phyloP scores from a whole-genome alignment of 2,888 invertebrate species.

The Sarcophaga variegata region DNA sequence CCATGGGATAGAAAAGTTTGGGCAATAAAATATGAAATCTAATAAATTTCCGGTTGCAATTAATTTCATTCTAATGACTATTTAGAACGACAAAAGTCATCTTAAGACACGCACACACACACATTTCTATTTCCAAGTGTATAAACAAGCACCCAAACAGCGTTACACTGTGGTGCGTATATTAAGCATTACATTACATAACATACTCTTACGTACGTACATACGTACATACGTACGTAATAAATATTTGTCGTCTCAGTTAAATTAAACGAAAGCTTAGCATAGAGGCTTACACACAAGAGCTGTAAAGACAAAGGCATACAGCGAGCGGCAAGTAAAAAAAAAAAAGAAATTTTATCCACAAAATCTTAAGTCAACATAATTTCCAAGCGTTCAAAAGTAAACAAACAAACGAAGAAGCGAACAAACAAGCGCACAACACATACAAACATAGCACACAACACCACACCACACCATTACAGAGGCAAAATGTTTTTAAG shows the following conservation, averaged over 20 bases:
- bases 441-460: too few species aligned
- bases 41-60: slow-evolving; percentile 72
- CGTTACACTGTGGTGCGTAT: slow-evolving; percentile 1
- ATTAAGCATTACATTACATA: too few species aligned
- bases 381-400: slow-evolving; percentile 71
- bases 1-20: slow-evolving; percentile 66
- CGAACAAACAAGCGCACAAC: too few species aligned
- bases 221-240: slow-evolving; percentile 20
- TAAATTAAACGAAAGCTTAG: too few species aligned
- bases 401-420: slow-evolving; percentile 52
- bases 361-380: slow-evolving; percentile 72
- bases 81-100: slow-evolving; percentile 61
- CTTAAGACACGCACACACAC: slow-evolving; percentile 45
- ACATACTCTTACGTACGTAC: neutral
- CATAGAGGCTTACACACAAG: neutral
- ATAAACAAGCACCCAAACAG: slow-evolving; percentile 36
- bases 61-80: slow-evolving; percentile 69
- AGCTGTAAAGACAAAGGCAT: neutral
- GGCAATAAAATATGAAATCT: slow-evolving; percentile 69
- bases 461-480: neutral
- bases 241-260: neutral
- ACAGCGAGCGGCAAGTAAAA: neutral
- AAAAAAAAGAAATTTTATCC: slow-evolving; percentile 46
- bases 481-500: slow-evolving; percentile 68
- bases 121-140: slow-evolving; percentile 39